phyloP scores from a whole-genome alignment of 2,113 vertebrate genomes.

The Bolborhynchus lineola region DNA sequence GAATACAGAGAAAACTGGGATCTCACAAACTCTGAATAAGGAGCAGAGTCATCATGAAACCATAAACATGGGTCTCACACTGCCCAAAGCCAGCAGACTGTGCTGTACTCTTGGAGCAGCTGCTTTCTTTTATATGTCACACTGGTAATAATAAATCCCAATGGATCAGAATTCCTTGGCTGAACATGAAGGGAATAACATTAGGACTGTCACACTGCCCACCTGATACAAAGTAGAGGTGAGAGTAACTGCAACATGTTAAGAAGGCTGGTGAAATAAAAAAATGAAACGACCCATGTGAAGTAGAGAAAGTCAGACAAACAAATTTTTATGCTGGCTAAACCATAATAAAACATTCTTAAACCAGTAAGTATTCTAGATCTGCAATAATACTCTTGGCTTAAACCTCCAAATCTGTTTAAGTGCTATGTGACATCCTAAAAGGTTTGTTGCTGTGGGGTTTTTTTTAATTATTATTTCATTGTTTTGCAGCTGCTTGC shows the following conservation, averaged over 20 bases:
- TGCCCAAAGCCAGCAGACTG: neutral
- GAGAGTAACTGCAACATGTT: neutral
- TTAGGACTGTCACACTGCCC: neutral
- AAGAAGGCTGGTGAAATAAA: neutral
- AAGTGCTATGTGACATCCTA: neutral
- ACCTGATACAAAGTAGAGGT: neutral
- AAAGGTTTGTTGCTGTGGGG: neutral
- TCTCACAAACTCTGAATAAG: neutral
- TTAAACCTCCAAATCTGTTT: neutral
- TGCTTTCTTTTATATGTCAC: neutral
- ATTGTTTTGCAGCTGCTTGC: neutral
- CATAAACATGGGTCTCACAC: neutral
- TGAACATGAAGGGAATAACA: neutral
- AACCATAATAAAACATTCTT: neutral
- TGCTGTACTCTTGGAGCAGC: neutral
- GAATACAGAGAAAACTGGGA: neutral
- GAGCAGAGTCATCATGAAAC: neutral
- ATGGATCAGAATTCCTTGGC: neutral
- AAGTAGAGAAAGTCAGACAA: neutral
- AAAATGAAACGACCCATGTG: accelerated
- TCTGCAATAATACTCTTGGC: neutral
- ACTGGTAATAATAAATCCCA: accelerated
- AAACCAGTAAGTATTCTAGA: neutral
- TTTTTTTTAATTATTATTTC: neutral
- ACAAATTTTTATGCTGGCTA: neutral